Percentiles rank a stretch among this genome's conserved stretches.
These are phyloP conservation scores for Athripsodes cinereus DNA, from an alignment of 2,888 invertebrate genomes.

Conservation along the genomic window DNA sequence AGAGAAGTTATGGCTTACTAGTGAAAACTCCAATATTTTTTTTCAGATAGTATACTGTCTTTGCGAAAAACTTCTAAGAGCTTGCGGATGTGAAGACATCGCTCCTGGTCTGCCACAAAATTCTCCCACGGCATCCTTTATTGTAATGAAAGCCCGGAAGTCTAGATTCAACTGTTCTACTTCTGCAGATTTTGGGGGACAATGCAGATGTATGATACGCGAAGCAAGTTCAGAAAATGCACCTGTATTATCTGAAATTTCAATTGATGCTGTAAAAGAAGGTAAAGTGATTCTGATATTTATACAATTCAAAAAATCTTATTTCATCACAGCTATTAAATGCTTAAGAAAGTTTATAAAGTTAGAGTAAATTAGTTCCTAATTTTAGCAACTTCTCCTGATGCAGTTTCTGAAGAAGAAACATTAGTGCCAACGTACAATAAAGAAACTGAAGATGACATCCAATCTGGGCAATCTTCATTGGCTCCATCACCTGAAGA, in stretches of 20 bases:
- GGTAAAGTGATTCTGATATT: background rate
- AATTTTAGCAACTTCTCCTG: background rate
- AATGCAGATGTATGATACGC: background rate
- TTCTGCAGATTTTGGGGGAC: background rate
- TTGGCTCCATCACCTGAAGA: conserved; percentile 10
- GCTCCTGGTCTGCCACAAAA: conserved; percentile 49
- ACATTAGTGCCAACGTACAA: background rate
- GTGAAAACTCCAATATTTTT: too few species aligned
- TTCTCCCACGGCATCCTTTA: conserved; percentile 53
- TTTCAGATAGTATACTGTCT: conserved; percentile 68
- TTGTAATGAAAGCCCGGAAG: conserved; percentile 42
- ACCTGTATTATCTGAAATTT: background rate
- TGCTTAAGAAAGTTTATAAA: too few species aligned
- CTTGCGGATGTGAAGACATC: conserved; percentile 59
- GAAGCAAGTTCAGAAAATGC: background rate
- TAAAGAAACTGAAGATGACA: background rate
- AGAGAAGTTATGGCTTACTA: too few species aligned
- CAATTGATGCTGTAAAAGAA: background rate
- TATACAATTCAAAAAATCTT: too few species aligned
- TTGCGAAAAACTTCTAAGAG: conserved; percentile 68
- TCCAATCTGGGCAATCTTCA: background rate
- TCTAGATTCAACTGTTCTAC: conserved; percentile 14
- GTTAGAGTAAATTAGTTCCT: too few species aligned
- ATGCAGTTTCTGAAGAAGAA: background rate
- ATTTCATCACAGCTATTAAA: too few species aligned